Percentiles rank a stretch among this genome's conserved stretches.
phyloP scores from a whole-genome alignment of 2,888 invertebrate species.

The Drosophila siamana region DNA sequence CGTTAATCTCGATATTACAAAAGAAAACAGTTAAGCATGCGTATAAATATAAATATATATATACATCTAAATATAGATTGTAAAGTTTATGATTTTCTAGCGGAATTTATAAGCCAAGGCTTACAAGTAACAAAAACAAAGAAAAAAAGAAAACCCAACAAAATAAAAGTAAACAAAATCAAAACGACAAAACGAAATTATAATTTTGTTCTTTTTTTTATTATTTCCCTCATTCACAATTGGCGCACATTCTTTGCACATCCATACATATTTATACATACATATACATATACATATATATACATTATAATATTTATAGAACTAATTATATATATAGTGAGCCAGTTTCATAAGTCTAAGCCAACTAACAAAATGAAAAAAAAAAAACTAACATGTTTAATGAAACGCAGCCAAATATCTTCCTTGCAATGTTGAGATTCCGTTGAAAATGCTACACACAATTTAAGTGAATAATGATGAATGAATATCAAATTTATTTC shows the following conservation, averaged over 20 bases:
- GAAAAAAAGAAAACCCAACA: conserved; percentile 45
- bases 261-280: conserved; percentile 2
- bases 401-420: conserved; percentile 71
- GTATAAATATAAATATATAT: neutral
- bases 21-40: neutral
- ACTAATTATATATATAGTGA: conserved; percentile 9
- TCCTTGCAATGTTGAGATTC: conserved; percentile 82
- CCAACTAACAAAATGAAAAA: conserved; percentile 26
- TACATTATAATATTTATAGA: conserved; percentile 17
- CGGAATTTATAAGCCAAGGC: conserved; percentile 72
- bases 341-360: conserved; percentile 42
- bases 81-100: conserved; percentile 65
- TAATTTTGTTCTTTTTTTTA: conserved; percentile 53
- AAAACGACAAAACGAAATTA: conserved; percentile 46
- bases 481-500: conserved; percentile 49
- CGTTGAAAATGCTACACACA: conserved; percentile 78
- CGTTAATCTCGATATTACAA: conserved; percentile 67
- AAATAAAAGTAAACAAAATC: conserved; percentile 49
- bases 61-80: conserved; percentile 24
- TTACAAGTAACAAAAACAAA: conserved; percentile 39
- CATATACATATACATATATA: conserved; percentile 17
- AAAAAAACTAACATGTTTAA: conserved; percentile 12
- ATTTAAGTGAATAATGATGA: conserved; percentile 42
- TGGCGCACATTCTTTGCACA: conserved; percentile 18
- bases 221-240: conserved; percentile 21